Evolutionary conservation across 2,797 vertebrate genomes (phyloP).

Genomic region (Melopsittacus undulatus): DNA sequence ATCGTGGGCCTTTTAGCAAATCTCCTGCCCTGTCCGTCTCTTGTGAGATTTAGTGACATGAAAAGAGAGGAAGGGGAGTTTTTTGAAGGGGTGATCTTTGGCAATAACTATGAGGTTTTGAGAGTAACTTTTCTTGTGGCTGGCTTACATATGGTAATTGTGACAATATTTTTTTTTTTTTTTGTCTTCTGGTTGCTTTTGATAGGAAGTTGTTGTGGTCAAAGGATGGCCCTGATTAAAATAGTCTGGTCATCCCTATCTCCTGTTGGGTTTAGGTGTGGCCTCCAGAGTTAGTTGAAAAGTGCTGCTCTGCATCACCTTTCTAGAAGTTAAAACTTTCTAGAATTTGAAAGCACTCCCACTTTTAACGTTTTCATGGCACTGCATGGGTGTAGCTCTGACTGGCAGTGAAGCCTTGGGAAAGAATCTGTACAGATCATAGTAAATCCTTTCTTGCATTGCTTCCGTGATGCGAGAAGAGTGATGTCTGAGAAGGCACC

Average conservation of each 20-base stretch:
- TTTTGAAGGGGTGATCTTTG: neutral
- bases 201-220: neutral
- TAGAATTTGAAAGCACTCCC: neutral
- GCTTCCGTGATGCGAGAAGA: neutral
- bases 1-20: neutral
- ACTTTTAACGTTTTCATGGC: neutral
- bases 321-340: neutral
- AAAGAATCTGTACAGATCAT: neutral
- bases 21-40: neutral
- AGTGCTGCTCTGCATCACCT: neutral
- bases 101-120: neutral
- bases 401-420: neutral
- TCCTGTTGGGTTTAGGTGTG: neutral
- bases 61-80: neutral
- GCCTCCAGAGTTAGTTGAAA: neutral
- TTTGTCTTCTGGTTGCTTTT: neutral
- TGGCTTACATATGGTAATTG: rapidly evolving
- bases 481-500: neutral
- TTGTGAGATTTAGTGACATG: rapidly evolving
- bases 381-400: neutral
- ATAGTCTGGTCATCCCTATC: neutral
- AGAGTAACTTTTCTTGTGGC: neutral
- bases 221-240: neutral
- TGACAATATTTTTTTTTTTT: rapidly evolving
- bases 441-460: neutral